Conservation (phyloP, 2,888 invertebrate species). For the Panorpa germanica region DNA sequence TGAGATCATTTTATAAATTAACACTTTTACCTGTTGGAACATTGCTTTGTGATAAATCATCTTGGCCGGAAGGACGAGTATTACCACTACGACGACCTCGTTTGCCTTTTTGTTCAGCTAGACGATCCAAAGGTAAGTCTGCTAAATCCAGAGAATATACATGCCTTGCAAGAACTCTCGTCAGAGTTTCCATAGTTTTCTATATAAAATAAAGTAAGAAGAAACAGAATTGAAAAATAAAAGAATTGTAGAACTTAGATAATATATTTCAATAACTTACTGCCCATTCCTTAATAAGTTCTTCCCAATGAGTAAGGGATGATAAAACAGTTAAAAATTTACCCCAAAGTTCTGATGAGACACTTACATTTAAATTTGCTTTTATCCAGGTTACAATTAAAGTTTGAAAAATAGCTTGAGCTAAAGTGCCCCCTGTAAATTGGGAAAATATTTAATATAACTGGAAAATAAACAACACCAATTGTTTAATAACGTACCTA, state of each 20-base stretch:
- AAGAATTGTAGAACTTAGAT: background rate
- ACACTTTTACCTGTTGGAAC: too few relatives aligned
- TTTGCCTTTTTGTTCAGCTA: constrained; percentile 62
- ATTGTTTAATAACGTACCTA: constrained; percentile 27
- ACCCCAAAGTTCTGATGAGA: constrained; percentile 82
- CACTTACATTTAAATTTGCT: constrained; percentile 84
- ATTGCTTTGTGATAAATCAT: too few relatives aligned
- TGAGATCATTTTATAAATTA: too few relatives aligned
- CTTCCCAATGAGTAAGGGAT: constrained; percentile 83
- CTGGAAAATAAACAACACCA: background rate
- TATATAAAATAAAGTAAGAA: constrained; percentile 20
- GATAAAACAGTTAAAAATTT: constrained; percentile 75
- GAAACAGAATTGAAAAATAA: constrained; percentile 6
- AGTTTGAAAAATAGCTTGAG: constrained; percentile 79
- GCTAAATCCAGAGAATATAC: constrained; percentile 87
- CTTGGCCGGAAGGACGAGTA: constrained; percentile 9
- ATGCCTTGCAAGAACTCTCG: constrained; percentile 83
- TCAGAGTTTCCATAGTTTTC: constrained; percentile 95
- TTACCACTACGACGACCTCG: constrained; percentile 30
- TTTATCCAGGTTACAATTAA: constrained; percentile 96
- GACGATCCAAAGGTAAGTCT: constrained; percentile 61
- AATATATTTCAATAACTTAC: constrained; percentile 32
- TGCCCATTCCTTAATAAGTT: constrained; percentile 89
- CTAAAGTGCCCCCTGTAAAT: constrained; percentile 48
- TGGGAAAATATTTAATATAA: constrained; percentile 8